Evolutionary conservation across 2,113 vertebrate genomes (phyloP).

Genomic region (Calidris pugnax): DNA sequence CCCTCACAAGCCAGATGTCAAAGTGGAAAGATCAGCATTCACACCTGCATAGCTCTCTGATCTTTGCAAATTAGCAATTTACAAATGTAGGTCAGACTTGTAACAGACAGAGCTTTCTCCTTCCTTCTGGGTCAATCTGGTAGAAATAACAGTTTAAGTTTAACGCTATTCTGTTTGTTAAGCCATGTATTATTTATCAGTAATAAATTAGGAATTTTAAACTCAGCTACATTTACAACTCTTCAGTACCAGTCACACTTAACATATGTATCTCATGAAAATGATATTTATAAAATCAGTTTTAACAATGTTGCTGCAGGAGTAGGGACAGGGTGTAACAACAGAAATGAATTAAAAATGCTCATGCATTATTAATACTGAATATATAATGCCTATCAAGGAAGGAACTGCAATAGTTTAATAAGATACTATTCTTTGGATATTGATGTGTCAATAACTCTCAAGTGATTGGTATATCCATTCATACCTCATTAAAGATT

Average conservation of each 20-base stretch:
- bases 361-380: conserved; percentile 74
- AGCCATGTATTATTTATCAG: conserved; percentile 70
- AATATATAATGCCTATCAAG: conserved; percentile 67
- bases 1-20: not conserved
- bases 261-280: conserved; percentile 63
- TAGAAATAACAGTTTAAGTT: conserved; percentile 37
- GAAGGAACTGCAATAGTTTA: conserved; percentile 58
- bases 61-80: conserved; percentile 51
- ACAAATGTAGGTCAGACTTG: conserved; percentile 16
- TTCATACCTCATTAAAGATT: conserved; percentile 72
- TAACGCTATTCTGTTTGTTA: conserved; percentile 22
- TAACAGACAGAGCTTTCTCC: not conserved
- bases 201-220: conserved; percentile 62
- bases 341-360: conserved; percentile 75
- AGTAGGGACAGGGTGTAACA: conserved; percentile 69
- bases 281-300: conserved; percentile 66
- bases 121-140: conserved; percentile 32
- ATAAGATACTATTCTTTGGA: conserved; percentile 62
- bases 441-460: conserved; percentile 75
- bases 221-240: conserved; percentile 26
- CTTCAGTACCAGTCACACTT: conserved; percentile 41
- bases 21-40: conserved; percentile 16
- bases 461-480: conserved; percentile 66
- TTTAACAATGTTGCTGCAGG: conserved; percentile 72
- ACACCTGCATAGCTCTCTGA: conserved; percentile 18